Percentiles rank a stretch among this genome's conserved stretches.
These are phyloP conservation scores for Todus mexicanus DNA, from an alignment of 2,797 vertebrate genomes.

Conservation along the genomic window DNA sequence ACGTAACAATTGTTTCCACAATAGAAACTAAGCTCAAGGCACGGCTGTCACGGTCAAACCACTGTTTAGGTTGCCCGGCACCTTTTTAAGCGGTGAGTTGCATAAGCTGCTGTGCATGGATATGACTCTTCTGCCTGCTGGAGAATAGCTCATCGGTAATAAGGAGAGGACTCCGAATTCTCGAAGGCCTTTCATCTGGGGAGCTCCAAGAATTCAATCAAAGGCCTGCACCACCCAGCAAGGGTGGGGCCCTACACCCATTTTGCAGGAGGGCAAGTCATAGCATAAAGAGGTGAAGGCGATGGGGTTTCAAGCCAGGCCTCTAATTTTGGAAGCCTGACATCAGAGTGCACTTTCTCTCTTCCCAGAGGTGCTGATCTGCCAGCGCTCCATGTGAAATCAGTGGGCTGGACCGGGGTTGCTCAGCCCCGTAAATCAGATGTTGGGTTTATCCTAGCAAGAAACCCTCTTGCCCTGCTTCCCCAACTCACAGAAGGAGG, in stretches of 20 bases:
- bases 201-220: slow-evolving; percentile 15
- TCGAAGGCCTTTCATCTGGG: slow-evolving; percentile 35
- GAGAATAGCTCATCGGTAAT: not conserved
- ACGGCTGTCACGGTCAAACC: not conserved
- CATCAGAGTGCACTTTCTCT: not conserved
- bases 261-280: not conserved
- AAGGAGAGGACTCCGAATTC: not conserved
- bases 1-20: not conserved
- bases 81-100: not conserved
- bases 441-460: not conserved
- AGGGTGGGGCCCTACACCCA: slow-evolving; percentile 9
- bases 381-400: not conserved
- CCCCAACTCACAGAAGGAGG: fast-evolving
- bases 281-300: not conserved
- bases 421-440: not conserved
- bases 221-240: not conserved
- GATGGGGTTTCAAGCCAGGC: not conserved
- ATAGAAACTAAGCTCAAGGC: not conserved
- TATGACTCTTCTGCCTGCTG: not conserved
- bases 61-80: not conserved
- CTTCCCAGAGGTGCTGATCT: not conserved
- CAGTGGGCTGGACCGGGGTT: not conserved
- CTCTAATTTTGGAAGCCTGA: slow-evolving; percentile 39
- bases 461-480: not conserved
- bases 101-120: not conserved